A percentile compares a stretch with the other conserved stretches of the same genome.
Conservation (phyloP, 2,888 invertebrate species). For the Aphodius sticticus region DNA sequence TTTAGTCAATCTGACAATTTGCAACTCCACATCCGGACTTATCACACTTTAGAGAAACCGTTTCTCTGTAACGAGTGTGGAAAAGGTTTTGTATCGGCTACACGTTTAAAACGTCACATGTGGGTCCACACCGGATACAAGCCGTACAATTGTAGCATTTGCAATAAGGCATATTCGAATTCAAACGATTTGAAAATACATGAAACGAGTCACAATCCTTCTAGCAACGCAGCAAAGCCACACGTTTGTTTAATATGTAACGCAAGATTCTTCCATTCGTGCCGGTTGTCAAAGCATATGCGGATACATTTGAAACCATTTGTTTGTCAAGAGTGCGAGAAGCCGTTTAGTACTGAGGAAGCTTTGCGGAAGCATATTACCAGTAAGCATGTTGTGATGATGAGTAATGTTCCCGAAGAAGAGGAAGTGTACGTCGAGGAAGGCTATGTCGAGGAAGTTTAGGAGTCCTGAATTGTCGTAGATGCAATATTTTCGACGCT, state of each 20-base stretch:
- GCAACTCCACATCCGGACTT: constrained; percentile 55
- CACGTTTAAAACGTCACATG: constrained; percentile 56
- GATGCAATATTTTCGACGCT: neutral
- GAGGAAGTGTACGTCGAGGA: constrained; percentile 5
- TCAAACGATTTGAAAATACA: constrained; percentile 55
- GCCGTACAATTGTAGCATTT: constrained; percentile 52
- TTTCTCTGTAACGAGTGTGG: constrained; percentile 57
- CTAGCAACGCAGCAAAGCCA: constrained; percentile 49
- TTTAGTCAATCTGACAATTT: constrained; percentile 57
- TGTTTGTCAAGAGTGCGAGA: constrained; percentile 50
- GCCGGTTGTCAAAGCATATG: constrained; percentile 62
- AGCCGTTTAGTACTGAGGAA: constrained; percentile 48
- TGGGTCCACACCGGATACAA: constrained; percentile 56
- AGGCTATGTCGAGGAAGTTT: neutral
- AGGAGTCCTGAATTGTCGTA: neutral
- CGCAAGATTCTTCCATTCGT: constrained; percentile 55
- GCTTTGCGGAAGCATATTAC: constrained; percentile 49
- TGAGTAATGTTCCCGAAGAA: neutral
- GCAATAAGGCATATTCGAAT: constrained; percentile 54
- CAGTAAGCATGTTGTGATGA: constrained; percentile 45
- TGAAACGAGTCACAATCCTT: constrained; percentile 47
- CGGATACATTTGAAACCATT: constrained; percentile 56
- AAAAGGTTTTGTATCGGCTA: constrained; percentile 56
- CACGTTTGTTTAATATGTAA: constrained; percentile 52
- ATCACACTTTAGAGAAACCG: constrained; percentile 56